Evolutionary conservation across 2,113 vertebrate genomes (phyloP).

Genomic region (Peromyscus polionotus): DNA sequence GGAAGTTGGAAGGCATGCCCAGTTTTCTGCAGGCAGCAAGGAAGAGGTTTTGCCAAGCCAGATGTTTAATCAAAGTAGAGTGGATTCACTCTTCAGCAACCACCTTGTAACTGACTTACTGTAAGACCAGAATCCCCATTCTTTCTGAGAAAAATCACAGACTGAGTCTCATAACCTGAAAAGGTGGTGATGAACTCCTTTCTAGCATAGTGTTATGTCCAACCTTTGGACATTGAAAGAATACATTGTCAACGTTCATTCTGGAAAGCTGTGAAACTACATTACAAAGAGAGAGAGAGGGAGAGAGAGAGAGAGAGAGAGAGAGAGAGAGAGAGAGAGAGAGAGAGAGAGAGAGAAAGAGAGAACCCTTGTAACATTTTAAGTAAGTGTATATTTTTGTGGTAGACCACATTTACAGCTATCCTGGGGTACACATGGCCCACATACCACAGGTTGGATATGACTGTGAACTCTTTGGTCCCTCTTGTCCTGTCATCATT

Average conservation of each 20-base stretch:
- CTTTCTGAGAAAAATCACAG: neutral
- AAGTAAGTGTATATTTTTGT: neutral
- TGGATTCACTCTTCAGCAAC: slow-evolving; percentile 1
- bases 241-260: neutral
- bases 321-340: neutral
- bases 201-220: neutral
- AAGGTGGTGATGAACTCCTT: neutral
- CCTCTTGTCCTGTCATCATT: neutral
- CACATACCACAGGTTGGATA: neutral
- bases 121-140: neutral
- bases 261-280: neutral
- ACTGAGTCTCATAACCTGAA: neutral
- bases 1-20: slow-evolving; percentile 23
- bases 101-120: neutral
- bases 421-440: neutral
- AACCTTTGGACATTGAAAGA: neutral
- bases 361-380: neutral
- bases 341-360: neutral
- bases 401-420: neutral
- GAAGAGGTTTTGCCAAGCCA: slow-evolving; percentile 9
- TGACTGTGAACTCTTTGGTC: neutral
- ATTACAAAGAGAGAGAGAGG: neutral
- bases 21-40: neutral
- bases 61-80: slow-evolving; percentile 12
- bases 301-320: neutral